Evolutionary conservation across 2,888 invertebrate species (phyloP).

Genomic region (Geophilus truncorum): DNA sequence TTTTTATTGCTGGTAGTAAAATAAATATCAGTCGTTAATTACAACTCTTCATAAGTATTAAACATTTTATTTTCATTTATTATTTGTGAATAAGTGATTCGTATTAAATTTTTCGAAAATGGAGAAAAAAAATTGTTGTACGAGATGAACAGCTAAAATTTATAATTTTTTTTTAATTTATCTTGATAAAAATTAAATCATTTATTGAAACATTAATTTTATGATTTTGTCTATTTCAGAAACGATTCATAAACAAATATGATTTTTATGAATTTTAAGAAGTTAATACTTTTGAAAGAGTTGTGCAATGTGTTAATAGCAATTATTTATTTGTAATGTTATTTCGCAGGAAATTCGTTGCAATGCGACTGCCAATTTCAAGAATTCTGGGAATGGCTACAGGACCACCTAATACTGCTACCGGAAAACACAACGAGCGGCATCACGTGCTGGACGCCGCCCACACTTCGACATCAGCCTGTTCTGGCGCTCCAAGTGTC

Average conservation of each 20-base stretch:
- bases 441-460: conserved; percentile 67
- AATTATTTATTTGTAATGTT: not conserved
- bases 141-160: too few species aligned
- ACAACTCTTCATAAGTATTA: not conserved
- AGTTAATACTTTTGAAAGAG: too few species aligned
- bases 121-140: too few species aligned
- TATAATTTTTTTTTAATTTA: too few species aligned
- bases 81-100: too few species aligned
- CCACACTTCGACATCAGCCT: conserved; percentile 66
- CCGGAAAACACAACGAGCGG: conserved; percentile 41
- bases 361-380: conserved; percentile 85
- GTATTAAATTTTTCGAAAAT: too few species aligned
- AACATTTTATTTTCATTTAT: not conserved
- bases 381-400: conserved; percentile 87
- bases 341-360: conserved; percentile 71
- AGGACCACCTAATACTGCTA: conserved; percentile 75
- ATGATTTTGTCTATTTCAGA: too few species aligned
- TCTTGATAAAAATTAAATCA: too few species aligned
- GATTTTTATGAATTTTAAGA: too few species aligned
- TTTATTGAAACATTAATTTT: too few species aligned
- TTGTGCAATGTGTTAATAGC: too few species aligned
- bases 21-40: not conserved
- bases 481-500: conserved; percentile 74
- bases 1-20: conserved; percentile 68
- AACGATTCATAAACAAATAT: too few species aligned